Percentiles rank a stretch among this genome's conserved stretches.
phyloP scores from a whole-genome alignment of 2,888 invertebrate species.

The Cataglyphis rosenhaueri region DNA sequence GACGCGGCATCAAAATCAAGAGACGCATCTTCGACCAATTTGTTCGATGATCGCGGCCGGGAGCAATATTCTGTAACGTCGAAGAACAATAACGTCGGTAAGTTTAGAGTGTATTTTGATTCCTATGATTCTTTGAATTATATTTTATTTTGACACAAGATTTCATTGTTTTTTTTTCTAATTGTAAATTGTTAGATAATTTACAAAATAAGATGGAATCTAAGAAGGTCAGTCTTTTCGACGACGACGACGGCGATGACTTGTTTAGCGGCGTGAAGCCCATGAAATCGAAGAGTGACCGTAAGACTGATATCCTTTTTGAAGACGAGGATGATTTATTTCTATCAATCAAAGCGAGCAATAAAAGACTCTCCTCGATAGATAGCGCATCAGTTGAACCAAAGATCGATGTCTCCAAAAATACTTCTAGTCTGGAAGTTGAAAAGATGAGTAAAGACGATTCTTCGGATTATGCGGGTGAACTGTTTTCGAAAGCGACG shows the following conservation, averaged over 20 bases:
- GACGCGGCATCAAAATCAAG: constrained; percentile 54
- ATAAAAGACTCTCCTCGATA: neutral
- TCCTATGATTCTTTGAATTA: neutral
- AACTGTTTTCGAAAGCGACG: constrained; percentile 50
- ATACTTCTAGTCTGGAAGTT: constrained; percentile 11
- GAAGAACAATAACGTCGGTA: constrained; percentile 32
- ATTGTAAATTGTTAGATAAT: constrained; percentile 28
- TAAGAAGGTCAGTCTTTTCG: constrained; percentile 75
- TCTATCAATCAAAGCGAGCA: constrained; percentile 9
- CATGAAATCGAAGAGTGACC: constrained; percentile 40
- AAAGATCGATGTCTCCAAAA: constrained; percentile 2
- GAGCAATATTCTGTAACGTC: constrained; percentile 14
- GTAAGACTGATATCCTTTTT: constrained; percentile 57
- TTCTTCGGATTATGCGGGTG: constrained; percentile 40
- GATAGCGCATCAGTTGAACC: neutral
- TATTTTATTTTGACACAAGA: neutral
- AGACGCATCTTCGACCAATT: constrained; percentile 8
- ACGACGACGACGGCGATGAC: constrained; percentile 74
- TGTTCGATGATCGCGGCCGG: constrained; percentile 31
- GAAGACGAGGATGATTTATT: constrained; percentile 75
- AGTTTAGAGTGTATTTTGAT: neutral
- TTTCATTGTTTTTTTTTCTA: neutral
- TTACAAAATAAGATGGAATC: constrained; percentile 2
- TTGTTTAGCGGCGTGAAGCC: constrained; percentile 69
- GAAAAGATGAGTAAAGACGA: constrained; percentile 51